Evolutionary conservation across 2,888 invertebrate genomes (phyloP).

Genomic region (Drosophila vallismaia): DNA sequence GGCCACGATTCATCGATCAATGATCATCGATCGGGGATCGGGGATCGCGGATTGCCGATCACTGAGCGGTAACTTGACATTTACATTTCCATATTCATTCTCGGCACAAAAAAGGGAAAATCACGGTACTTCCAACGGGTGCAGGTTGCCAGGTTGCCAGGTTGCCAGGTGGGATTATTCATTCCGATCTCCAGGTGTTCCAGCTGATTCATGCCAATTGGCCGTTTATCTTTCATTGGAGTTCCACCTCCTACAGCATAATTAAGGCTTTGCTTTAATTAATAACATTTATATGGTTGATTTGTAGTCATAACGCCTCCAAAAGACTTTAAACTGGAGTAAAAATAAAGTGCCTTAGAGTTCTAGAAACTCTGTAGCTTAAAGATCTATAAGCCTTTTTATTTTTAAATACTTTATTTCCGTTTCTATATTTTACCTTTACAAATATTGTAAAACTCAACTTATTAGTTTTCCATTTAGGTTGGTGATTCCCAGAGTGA

Average conservation of each 20-base stretch:
- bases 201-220: conserved; percentile 12
- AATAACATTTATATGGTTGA: neutral
- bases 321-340: neutral
- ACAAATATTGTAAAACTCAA: too few relatives aligned
- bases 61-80: neutral
- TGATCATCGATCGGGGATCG: conserved; percentile 17
- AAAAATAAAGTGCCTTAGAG: neutral
- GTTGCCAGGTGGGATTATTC: conserved; percentile 32
- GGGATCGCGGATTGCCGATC: too few relatives aligned
- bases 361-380: too few relatives aligned
- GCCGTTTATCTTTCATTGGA: neutral
- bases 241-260: neutral
- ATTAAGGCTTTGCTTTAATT: neutral
- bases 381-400: too few relatives aligned
- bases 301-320: neutral
- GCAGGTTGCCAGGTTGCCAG: neutral
- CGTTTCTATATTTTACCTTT: too few relatives aligned
- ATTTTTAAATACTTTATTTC: too few relatives aligned
- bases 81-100: conserved; percentile 4
- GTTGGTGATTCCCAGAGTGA: too few relatives aligned
- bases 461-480: too few relatives aligned
- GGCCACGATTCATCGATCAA: conserved; percentile 3
- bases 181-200: neutral
- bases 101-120: neutral
- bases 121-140: conserved; percentile 3